Percentiles rank a stretch among this genome's conserved stretches.
phyloP scores from a whole-genome alignment of 2,797 vertebrate genomes.

The Paratrypauchen microcephalus region DNA sequence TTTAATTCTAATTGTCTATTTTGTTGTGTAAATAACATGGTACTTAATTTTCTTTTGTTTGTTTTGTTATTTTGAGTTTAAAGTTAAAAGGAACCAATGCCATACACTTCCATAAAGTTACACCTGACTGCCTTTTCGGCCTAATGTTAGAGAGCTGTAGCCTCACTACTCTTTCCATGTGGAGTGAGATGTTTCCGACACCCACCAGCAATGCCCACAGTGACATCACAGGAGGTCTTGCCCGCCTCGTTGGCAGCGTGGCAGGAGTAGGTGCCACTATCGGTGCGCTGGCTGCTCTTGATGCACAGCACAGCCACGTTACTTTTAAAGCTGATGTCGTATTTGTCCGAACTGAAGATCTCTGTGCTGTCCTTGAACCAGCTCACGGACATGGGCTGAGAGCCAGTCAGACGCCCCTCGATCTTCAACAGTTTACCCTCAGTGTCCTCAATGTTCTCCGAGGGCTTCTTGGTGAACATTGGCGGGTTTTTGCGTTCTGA shows the following conservation, averaged over 20 bases:
- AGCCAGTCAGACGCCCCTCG: slow-evolving; percentile 90
- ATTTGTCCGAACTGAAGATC: slow-evolving; percentile 81
- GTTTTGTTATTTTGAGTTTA: too few species aligned
- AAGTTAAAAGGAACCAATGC: too few species aligned
- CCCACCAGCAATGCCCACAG: slow-evolving; percentile 88
- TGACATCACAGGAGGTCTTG: slow-evolving; percentile 79
- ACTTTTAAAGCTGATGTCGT: slow-evolving; percentile 90
- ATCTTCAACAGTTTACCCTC: slow-evolving; percentile 91
- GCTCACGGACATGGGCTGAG: slow-evolving; percentile 86
- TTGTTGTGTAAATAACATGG: too few species aligned
- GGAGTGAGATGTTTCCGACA: slow-evolving; percentile 6
- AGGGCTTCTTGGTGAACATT: slow-evolving; percentile 91
- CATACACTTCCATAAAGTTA: not conserved
- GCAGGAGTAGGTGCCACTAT: slow-evolving; percentile 89
- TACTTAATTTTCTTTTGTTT: too few species aligned
- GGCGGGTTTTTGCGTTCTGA: slow-evolving; percentile 92
- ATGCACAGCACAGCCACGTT: slow-evolving; percentile 85
- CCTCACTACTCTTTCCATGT: not conserved
- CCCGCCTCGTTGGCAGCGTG: slow-evolving; percentile 92
- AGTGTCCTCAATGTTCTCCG: slow-evolving; percentile 87
- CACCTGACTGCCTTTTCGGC: not conserved
- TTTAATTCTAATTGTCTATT: too few species aligned
- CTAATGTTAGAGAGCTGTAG: not conserved
- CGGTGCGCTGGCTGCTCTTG: slow-evolving; percentile 75
- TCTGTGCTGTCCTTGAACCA: slow-evolving; percentile 90